Conservation (phyloP, 2,113 vertebrate genomes). For the Pagrus major region DNA sequence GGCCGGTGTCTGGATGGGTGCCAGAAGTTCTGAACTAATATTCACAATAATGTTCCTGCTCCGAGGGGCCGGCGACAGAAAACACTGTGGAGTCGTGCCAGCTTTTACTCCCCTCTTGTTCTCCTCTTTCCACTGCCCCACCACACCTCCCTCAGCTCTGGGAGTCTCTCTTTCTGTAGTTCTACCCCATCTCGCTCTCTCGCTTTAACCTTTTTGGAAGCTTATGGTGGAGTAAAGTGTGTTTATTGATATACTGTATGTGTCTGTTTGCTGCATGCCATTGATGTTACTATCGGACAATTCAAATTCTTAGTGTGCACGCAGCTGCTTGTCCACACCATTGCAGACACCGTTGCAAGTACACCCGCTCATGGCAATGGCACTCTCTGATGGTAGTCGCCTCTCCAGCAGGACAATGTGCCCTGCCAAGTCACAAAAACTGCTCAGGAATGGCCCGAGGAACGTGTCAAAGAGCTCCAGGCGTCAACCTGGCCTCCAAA, state of each 20-base stretch:
- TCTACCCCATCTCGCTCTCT: slow-evolving; percentile 33
- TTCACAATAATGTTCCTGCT: slow-evolving; percentile 78
- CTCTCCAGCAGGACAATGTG: no score
- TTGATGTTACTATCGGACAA: not conserved
- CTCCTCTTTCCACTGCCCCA: slow-evolving; percentile 55
- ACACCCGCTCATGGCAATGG: no score
- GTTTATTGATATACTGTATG: slow-evolving; percentile 26
- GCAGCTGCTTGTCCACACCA: no score
- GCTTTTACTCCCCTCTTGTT: slow-evolving; percentile 65
- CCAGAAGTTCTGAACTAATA: slow-evolving; percentile 82
- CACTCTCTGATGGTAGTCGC: no score
- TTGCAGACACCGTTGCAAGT: no score
- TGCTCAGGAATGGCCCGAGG: no score
- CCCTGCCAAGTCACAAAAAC: no score
- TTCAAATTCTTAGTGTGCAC: not conserved
- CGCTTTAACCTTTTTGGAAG: slow-evolving; percentile 37
- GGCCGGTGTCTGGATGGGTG: slow-evolving; percentile 74
- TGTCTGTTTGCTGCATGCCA: slow-evolving; percentile 7
- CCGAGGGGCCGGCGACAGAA: slow-evolving; percentile 67
- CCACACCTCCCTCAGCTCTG: slow-evolving; percentile 58
- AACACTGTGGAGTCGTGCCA: slow-evolving; percentile 78
- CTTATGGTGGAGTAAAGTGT: slow-evolving; percentile 24
- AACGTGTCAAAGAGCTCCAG: no score
- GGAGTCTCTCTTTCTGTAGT: slow-evolving; percentile 54
- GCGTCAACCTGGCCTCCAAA: no score